Evolutionary conservation across 2,797 vertebrate species (phyloP).

Genomic region (Mastacembelus armatus): DNA sequence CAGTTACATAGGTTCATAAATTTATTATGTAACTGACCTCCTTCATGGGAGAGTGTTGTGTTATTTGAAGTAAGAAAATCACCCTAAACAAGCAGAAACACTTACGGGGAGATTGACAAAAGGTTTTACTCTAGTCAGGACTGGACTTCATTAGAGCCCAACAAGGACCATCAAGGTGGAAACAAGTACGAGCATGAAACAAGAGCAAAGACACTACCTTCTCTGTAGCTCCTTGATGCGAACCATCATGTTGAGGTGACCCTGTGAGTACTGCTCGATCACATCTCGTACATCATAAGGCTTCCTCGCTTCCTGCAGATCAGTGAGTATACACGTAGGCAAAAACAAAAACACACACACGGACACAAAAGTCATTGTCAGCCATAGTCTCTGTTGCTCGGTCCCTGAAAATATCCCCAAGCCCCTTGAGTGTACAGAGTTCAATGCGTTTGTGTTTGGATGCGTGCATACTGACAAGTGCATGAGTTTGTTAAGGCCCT

Average conservation of each 20-base stretch:
- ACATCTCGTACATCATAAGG: slow-evolving; percentile 97
- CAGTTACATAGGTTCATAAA: slow-evolving; percentile 32
- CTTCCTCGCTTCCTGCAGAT: slow-evolving; percentile 94
- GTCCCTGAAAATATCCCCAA: slow-evolving; percentile 74
- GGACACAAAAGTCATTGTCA: slow-evolving; percentile 80
- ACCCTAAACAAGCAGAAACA: neutral
- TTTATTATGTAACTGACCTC: slow-evolving; percentile 41
- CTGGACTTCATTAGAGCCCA: slow-evolving; percentile 39
- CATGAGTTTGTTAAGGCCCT: slow-evolving; percentile 64
- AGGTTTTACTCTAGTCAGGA: slow-evolving; percentile 8
- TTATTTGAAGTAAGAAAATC: neutral
- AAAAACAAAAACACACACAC: slow-evolving; percentile 20
- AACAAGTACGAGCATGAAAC: slow-evolving; percentile 12
- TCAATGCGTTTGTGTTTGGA: slow-evolving; percentile 58
- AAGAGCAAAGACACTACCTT: slow-evolving; percentile 77
- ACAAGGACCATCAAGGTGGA: slow-evolving; percentile 34
- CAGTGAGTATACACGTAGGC: slow-evolving; percentile 37
- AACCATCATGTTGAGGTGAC: slow-evolving; percentile 98
- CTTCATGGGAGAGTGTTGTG: neutral
- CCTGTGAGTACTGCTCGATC: slow-evolving; percentile 98
- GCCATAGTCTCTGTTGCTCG: slow-evolving; percentile 57
- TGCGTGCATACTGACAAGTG: slow-evolving; percentile 45
- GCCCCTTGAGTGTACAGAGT: slow-evolving; percentile 72
- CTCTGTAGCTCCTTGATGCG: slow-evolving; percentile 98
- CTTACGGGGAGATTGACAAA: neutral